phyloP scores from a whole-genome alignment of 1,140 invertebrate species.

The Acarapis woodi region DNA sequence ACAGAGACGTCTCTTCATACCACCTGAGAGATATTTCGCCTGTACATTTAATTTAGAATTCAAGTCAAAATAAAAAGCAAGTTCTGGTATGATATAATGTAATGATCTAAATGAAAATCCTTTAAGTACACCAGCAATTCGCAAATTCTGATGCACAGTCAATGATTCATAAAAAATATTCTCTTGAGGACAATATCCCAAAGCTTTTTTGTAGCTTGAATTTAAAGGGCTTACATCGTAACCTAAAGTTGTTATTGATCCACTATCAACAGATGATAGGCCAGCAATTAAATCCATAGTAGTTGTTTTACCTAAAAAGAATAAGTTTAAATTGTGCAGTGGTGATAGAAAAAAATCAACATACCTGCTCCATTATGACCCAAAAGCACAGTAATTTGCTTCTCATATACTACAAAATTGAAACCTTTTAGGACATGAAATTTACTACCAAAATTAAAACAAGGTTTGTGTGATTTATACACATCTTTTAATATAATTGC shows the following conservation, averaged over 20 bases:
- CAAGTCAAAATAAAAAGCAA: conserved; percentile 4
- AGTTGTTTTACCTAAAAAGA: conserved; percentile 52
- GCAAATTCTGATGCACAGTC: conserved; percentile 4
- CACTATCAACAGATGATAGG: conserved; percentile 29
- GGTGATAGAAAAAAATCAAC: no score
- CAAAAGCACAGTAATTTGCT: conserved; percentile 56
- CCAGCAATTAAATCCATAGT: conserved; percentile 52
- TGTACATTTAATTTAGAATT: conserved; percentile 3
- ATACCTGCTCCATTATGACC: conserved; percentile 29
- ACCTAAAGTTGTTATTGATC: conserved; percentile 33
- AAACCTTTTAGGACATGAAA: no score
- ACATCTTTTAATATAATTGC: no score
- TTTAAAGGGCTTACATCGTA: conserved; percentile 26
- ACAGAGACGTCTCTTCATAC: conserved; percentile 25
- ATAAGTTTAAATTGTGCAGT: no score
- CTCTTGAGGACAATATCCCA: conserved; percentile 10
- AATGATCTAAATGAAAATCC: background rate
- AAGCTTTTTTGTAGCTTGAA: conserved; percentile 19
- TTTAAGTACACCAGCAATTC: conserved; percentile 6
- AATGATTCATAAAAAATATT: conserved; percentile 11
- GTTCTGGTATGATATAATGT: conserved; percentile 8
- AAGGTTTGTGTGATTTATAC: no score
- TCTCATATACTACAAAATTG: no score
- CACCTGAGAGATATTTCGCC: conserved; percentile 19
- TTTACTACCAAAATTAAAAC: no score